A percentile compares a stretch with the other conserved stretches of the same genome.
Conservation (phyloP, 53 echinoderm and acorn worm species). For the Mesocentrotus franciscanus region DNA sequence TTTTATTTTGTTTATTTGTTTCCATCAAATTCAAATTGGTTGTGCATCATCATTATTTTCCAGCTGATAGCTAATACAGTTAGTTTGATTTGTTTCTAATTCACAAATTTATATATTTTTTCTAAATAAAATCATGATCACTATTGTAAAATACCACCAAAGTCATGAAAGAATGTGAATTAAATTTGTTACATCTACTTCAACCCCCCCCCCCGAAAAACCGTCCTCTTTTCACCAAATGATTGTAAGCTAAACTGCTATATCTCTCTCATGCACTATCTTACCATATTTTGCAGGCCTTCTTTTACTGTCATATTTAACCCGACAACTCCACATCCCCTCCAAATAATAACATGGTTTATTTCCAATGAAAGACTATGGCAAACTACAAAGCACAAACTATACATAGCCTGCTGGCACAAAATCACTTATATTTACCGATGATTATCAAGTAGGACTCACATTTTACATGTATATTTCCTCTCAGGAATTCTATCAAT, state of each 20-base stretch:
- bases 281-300: not conserved
- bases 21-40: too few species aligned
- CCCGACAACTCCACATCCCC: not conserved
- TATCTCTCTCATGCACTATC: not conserved
- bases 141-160: not conserved
- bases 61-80: too few species aligned
- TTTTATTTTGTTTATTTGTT: too few species aligned
- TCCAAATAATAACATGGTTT: not conserved
- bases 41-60: too few species aligned
- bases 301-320: not conserved
- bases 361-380: not conserved
- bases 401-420: not conserved
- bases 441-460: not conserved
- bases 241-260: not conserved
- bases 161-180: not conserved
- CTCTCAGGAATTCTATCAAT: not conserved
- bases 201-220: too few species aligned
- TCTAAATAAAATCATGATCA: too few species aligned
- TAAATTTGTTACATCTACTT: not conserved
- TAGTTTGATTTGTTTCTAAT: too few species aligned
- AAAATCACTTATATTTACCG: not conserved
- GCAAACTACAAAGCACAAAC: not conserved
- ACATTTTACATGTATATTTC: not conserved
- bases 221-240: not conserved
- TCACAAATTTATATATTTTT: too few species aligned